Evolutionary conservation across 2,888 invertebrate genomes (phyloP).

Genomic region (Andrena camellia): DNA sequence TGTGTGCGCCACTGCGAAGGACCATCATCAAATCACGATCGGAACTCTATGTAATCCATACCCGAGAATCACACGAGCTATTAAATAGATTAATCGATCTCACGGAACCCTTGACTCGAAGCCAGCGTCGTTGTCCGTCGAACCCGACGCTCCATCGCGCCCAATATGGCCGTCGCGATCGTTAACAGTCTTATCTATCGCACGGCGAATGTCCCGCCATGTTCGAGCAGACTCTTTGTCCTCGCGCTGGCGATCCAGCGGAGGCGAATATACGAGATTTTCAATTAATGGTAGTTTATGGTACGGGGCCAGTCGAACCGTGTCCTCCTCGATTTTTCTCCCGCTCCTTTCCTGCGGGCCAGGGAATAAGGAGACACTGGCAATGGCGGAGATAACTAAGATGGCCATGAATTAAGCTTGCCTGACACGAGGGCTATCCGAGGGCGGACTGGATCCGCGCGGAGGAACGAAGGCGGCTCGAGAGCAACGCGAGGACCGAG

Average conservation of each 20-base stretch:
- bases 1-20: too few relatives aligned
- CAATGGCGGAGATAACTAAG: constrained; percentile 69
- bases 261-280: constrained; percentile 62
- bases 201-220: constrained; percentile 18
- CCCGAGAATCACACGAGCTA: too few relatives aligned
- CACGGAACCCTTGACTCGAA: background rate
- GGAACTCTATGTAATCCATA: too few relatives aligned
- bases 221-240: constrained; percentile 28
- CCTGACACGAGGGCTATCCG: constrained; percentile 59
- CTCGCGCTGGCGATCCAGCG: constrained; percentile 20
- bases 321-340: constrained; percentile 47
- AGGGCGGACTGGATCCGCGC: constrained; percentile 64
- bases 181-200: constrained; percentile 44
- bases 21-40: too few relatives aligned
- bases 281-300: constrained; percentile 72
- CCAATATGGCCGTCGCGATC: constrained; percentile 9
- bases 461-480: constrained; percentile 45
- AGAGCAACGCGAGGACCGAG: constrained; percentile 7
- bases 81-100: background rate
- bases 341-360: constrained; percentile 43
- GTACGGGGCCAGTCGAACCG: constrained; percentile 44
- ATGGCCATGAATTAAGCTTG: constrained; percentile 70
- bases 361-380: constrained; percentile 55
- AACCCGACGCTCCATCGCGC: background rate
- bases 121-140: background rate